phyloP scores from a whole-genome alignment of 1,140 invertebrate genomes.

The Rhagoletis zephyria region DNA sequence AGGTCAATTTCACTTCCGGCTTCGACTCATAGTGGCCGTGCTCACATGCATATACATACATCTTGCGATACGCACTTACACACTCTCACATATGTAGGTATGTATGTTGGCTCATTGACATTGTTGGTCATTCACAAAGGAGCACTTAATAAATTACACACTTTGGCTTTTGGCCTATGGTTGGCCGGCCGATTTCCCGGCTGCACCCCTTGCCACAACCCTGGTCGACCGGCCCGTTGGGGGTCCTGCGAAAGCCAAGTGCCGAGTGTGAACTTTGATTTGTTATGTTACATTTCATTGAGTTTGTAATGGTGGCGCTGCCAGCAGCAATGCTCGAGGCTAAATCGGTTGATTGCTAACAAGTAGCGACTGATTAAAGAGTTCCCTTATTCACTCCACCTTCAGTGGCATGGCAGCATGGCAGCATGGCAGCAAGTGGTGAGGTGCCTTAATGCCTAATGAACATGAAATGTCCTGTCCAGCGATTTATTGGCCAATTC shows the following conservation, averaged over 20 bases:
- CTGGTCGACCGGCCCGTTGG: not conserved
- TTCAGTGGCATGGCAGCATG: not conserved
- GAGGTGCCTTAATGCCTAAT: not conserved
- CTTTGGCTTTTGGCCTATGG: slow-evolving; percentile 30
- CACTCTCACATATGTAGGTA: not conserved
- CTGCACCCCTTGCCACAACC: not conserved
- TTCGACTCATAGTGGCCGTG: not conserved
- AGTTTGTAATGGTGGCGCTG: not conserved
- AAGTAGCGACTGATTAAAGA: slow-evolving; percentile 27
- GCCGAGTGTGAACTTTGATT: slow-evolving; percentile 50
- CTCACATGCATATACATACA: not conserved
- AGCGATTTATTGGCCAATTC: slow-evolving; percentile 44
- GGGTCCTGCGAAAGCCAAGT: not conserved
- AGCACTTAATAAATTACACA: slow-evolving; percentile 47
- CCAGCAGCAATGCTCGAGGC: not conserved
- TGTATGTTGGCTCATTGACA: not conserved
- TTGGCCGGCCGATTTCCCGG: too few species aligned
- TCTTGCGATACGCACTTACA: not conserved
- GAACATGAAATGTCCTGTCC: slow-evolving; percentile 15
- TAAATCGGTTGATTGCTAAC: slow-evolving; percentile 10
- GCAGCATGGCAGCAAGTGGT: not conserved
- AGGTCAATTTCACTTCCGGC: slow-evolving; percentile 42
- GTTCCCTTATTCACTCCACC: not conserved
- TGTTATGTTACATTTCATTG: slow-evolving; percentile 44
- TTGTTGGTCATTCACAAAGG: slow-evolving; percentile 35